These are phyloP conservation scores for Hermatobates lingyangjiaoensis DNA, from an alignment of 1,140 invertebrate genomes.

Conservation along the genomic window DNA sequence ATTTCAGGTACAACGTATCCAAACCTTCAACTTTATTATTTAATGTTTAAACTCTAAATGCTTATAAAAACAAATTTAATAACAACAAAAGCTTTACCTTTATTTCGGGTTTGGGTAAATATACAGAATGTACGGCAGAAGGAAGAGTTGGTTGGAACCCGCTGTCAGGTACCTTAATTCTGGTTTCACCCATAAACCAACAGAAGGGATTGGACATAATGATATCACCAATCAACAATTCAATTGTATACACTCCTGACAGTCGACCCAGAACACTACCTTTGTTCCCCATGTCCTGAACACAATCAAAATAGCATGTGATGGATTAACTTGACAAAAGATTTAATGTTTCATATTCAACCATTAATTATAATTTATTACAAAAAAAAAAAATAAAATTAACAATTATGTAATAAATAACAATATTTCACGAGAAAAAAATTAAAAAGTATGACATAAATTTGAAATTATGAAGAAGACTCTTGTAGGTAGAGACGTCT, in stretches of 20 bases:
- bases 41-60: background rate
- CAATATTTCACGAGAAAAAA: too few species aligned
- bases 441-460: too few species aligned
- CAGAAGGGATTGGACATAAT: constrained; percentile 72
- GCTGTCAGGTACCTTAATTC: constrained; percentile 43
- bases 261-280: constrained; percentile 59
- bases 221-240: constrained; percentile 78
- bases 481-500: too few species aligned
- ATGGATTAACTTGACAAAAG: too few species aligned
- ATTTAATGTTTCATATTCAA: too few species aligned
- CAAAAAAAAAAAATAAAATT: too few species aligned
- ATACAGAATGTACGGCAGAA: constrained; percentile 19
- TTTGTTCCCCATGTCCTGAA: constrained; percentile 57
- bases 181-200: constrained; percentile 63
- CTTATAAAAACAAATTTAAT: too few species aligned
- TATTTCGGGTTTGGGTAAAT: constrained; percentile 62
- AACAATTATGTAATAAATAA: too few species aligned
- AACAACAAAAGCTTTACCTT: constrained; percentile 28
- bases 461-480: too few species aligned
- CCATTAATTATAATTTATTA: too few species aligned
- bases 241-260: constrained; percentile 63
- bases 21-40: too few species aligned
- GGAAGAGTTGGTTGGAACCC: constrained; percentile 21
- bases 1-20: too few species aligned
- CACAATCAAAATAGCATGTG: background rate